These are phyloP conservation scores for Ethmia dodecea DNA, from an alignment of 2,888 invertebrate genomes.

Conservation along the genomic window DNA sequence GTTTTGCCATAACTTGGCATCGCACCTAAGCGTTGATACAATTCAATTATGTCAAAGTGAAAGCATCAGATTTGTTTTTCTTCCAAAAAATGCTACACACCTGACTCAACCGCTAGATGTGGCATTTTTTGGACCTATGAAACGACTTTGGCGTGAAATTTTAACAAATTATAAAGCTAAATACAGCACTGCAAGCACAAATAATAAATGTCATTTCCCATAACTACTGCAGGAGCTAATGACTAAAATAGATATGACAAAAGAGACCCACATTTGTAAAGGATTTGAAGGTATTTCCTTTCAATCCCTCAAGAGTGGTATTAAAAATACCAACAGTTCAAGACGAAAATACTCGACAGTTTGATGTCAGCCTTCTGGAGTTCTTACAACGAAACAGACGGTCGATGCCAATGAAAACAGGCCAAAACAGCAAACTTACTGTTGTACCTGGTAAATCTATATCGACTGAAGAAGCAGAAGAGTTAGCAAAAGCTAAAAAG, in stretches of 20 bases:
- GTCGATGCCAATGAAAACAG: conserved; percentile 11
- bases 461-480: conserved; percentile 14
- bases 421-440: conserved; percentile 9
- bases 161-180: conserved; percentile 8
- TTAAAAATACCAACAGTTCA: conserved; percentile 10
- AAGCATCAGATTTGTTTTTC: conserved; percentile 3
- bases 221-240: conserved; percentile 17
- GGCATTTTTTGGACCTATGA: conserved; percentile 15
- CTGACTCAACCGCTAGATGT: conserved; percentile 36
- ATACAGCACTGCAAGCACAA: conserved; percentile 10
- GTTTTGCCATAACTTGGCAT: conserved; percentile 15
- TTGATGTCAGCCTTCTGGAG: conserved; percentile 14
- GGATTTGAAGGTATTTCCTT: conserved; percentile 20
- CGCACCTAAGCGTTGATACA: conserved; percentile 6
- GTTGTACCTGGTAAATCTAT: conserved; percentile 14
- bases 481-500: conserved; percentile 4
- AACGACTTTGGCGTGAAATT: conserved; percentile 12
- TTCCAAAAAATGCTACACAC: conserved; percentile 26
- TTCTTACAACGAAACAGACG: conserved; percentile 10
- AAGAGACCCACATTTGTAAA: conserved; percentile 10
- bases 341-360: conserved; percentile 7
- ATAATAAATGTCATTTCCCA: conserved; percentile 21
- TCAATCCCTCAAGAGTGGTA: conserved; percentile 12
- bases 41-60: conserved; percentile 1
- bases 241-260: conserved; percentile 14